Evolutionary conservation across 2,797 vertebrate genomes (phyloP), one percentile per base, ranked within the genome.

Genomic region (Diglossa cyanea): DNA sequence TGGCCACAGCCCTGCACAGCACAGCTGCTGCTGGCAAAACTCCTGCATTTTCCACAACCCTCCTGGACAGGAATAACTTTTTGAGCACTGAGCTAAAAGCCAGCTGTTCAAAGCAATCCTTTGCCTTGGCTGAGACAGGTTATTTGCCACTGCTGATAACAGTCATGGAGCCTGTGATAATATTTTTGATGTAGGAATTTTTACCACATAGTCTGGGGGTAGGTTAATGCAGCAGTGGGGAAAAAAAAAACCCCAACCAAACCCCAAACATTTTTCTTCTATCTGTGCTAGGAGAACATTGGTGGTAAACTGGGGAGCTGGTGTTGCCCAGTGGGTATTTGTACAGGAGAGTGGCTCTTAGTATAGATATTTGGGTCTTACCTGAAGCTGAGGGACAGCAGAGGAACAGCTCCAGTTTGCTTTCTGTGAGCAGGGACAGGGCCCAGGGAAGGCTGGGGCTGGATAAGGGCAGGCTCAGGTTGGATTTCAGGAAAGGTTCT

Each of bases 401-500:
- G 13, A 55, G 44, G 44, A 31, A 2, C 57, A 82, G 8, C 44
- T 50, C 44, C 1, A 0, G 9, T 30, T 7, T 82, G 50, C 31
- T 68, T 10, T 1, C 1, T 48, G 48, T 9, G 39, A 24, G 50
- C 40, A 68, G 62, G 26, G 55, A 50, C 62, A 50, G 54, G 1
- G 1, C 2, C 54, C 55, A 68, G n/a, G 11, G 50, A 8, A 37
- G 0, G 50, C 71, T 75, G 86, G 28, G 13, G 24, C 19, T 75
- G 55, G 0, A 19, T 0, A 19, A 54, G 48, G 70, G 35, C 0
- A 42, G 39, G 16, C 0, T 28, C 0, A 45, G 17, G 44, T 0
- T 65, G 75, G 51, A 30, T 0, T 51, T 2, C 0, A 13, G 10
- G 1, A 6, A 72, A 79, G 51, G n/a, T 9, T 65, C 60, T 79